These are phyloP conservation scores for Lycocerus yunnanus DNA, from an alignment of 2,888 invertebrate species.

Conservation along the genomic window DNA sequence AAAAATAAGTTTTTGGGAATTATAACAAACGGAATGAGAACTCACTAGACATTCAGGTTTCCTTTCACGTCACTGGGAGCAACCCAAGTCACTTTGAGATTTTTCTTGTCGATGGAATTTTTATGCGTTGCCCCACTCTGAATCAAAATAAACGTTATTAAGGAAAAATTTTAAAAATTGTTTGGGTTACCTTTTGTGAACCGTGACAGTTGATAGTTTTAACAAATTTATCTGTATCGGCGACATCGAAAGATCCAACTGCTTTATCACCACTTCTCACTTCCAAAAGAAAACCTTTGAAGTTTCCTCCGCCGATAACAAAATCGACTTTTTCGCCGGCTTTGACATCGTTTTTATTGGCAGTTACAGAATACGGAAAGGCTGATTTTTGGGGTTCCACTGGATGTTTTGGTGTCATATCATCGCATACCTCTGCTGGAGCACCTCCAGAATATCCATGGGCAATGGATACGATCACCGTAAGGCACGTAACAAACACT, in stretches of 20 bases:
- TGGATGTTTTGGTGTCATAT: constrained; percentile 71
- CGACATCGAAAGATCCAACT: constrained; percentile 66
- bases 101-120: constrained; percentile 64
- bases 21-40: constrained; percentile 32
- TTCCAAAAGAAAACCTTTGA: constrained; percentile 70
- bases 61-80: constrained; percentile 63
- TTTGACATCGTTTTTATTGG: constrained; percentile 49
- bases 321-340: constrained; percentile 60
- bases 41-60: constrained; percentile 67
- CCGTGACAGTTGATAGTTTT: constrained; percentile 61
- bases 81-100: constrained; percentile 66
- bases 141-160: constrained; percentile 37
- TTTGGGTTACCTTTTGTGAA: constrained; percentile 58
- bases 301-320: constrained; percentile 59
- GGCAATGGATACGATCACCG: constrained; percentile 34
- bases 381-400: constrained; percentile 60
- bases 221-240: constrained; percentile 58
- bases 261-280: constrained; percentile 65
- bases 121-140: constrained; percentile 74
- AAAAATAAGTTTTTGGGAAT: constrained; percentile 2
- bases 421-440: constrained; percentile 65
- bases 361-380: constrained; percentile 62
- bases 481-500: neutral
- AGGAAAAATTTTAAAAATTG: neutral
- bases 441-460: constrained; percentile 67